Conservation (phyloP, 2,113 vertebrate species). For the Gymnarchus niloticus region DNA sequence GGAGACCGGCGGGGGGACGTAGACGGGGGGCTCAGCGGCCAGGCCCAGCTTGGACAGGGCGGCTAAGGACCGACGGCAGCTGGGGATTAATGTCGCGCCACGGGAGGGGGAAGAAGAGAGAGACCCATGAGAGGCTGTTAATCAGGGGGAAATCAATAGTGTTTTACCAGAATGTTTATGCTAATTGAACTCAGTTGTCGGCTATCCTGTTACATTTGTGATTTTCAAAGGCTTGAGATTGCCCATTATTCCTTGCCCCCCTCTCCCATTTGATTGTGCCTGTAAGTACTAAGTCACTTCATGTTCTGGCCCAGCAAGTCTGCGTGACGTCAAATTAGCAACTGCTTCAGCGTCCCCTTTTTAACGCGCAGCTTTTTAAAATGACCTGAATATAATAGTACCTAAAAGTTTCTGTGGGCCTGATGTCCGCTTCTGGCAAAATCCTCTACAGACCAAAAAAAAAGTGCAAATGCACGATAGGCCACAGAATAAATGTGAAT, state of each 20-base stretch:
- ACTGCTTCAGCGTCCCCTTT: neutral
- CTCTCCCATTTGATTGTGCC: neutral
- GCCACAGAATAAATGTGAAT: neutral
- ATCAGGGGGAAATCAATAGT: constrained; percentile 21
- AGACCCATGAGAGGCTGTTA: constrained; percentile 2
- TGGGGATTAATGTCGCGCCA: too few relatives aligned
- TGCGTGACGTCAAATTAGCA: constrained; percentile 2
- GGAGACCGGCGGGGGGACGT: too few relatives aligned
- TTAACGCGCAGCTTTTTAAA: constrained; percentile 11
- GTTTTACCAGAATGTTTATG: constrained; percentile 14
- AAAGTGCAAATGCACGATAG: neutral
- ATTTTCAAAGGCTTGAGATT: neutral
- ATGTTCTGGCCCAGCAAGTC: neutral
- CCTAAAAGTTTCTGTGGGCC: neutral
- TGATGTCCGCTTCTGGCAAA: neutral
- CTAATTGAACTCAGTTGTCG: constrained; percentile 13
- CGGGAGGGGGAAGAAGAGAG: constrained; percentile 18
- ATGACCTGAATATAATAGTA: constrained; percentile 15
- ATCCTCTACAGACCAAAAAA: neutral
- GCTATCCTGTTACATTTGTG: neutral
- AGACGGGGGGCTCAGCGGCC: too few relatives aligned
- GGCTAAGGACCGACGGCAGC: too few relatives aligned
- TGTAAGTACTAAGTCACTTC: constrained; percentile 8
- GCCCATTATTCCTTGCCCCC: neutral
- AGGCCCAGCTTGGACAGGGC: too few relatives aligned